A percentile compares a stretch with the other conserved stretches of the same genome.
phyloP scores from a whole-genome alignment of 2,888 invertebrate genomes.

The Girardia tigrina region DNA sequence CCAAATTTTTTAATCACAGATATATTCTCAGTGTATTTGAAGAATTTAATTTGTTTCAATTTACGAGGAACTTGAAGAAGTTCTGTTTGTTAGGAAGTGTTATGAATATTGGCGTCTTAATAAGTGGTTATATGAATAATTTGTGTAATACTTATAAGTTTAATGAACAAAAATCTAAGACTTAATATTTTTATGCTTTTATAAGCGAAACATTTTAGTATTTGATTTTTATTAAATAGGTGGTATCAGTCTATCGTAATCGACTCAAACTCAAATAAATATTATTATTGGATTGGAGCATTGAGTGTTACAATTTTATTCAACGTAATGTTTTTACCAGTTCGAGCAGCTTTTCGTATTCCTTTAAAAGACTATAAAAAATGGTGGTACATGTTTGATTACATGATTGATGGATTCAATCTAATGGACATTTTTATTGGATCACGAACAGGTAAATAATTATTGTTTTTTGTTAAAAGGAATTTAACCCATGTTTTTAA shows the following conservation, averaged over 20 bases:
- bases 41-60: too few species aligned
- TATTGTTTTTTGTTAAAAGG: not conserved
- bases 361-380: slow-evolving; percentile 60
- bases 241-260: slow-evolving; percentile 44
- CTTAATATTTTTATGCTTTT: too few species aligned
- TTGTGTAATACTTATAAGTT: too few species aligned
- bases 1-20: too few species aligned
- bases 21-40: too few species aligned
- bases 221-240: too few species aligned
- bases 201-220: too few species aligned
- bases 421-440: slow-evolving; percentile 70
- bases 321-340: slow-evolving; percentile 76
- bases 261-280: slow-evolving; percentile 64
- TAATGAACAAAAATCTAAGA: too few species aligned
- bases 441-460: slow-evolving; percentile 66
- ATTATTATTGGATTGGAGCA: slow-evolving; percentile 77
- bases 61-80: too few species aligned
- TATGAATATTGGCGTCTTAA: too few species aligned
- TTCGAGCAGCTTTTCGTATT: slow-evolving; percentile 79
- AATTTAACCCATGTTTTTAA: not conserved
- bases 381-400: slow-evolving; percentile 71
- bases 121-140: too few species aligned
- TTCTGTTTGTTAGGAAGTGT: too few species aligned
- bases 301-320: slow-evolving; percentile 75
- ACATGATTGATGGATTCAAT: slow-evolving; percentile 72